phyloP scores from a whole-genome alignment of 1,140 invertebrate genomes.

The Aradophagus sp. region DNA sequence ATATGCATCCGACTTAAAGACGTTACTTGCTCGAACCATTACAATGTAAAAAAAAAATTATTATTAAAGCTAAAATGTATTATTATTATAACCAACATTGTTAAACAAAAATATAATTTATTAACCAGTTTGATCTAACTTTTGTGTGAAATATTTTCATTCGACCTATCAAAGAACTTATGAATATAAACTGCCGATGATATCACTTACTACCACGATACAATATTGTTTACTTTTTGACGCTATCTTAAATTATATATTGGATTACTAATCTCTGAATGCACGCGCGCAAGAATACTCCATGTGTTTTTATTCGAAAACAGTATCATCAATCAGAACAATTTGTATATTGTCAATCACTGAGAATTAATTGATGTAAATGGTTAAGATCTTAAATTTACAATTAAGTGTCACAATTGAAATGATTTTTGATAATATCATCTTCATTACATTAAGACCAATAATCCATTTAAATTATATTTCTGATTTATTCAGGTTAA shows the following conservation, averaged over 20 bases:
- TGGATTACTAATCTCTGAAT: constrained; percentile 11
- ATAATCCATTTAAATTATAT: no score
- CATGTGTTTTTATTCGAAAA: constrained; percentile 22
- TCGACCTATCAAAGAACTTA: constrained; percentile 3
- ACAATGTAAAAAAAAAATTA: no score
- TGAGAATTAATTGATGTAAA: constrained; percentile 14
- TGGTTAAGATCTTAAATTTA: constrained; percentile 7
- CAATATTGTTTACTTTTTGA: constrained; percentile 29
- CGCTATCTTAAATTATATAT: constrained; percentile 29
- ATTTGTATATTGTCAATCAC: constrained; percentile 6
- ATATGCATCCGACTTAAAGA: no score
- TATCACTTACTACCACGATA: constrained; percentile 18
- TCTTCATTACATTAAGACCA: no score
- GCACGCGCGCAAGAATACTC: constrained; percentile 7
- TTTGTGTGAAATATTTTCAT: not conserved
- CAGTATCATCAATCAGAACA: constrained; percentile 6
- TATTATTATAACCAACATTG: no score
- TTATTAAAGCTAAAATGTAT: no score
- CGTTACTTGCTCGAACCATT: no score
- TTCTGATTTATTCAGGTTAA: no score
- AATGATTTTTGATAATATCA: no score
- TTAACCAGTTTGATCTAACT: no score
- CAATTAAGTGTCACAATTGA: no score
- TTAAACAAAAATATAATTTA: no score
- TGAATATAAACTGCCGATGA: constrained; percentile 2